A percentile compares a stretch with the other conserved stretches of the same genome.
These are phyloP conservation scores for Gymnocypris eckloni DNA, from an alignment of 2,797 vertebrate species.

Conservation along the genomic window DNA sequence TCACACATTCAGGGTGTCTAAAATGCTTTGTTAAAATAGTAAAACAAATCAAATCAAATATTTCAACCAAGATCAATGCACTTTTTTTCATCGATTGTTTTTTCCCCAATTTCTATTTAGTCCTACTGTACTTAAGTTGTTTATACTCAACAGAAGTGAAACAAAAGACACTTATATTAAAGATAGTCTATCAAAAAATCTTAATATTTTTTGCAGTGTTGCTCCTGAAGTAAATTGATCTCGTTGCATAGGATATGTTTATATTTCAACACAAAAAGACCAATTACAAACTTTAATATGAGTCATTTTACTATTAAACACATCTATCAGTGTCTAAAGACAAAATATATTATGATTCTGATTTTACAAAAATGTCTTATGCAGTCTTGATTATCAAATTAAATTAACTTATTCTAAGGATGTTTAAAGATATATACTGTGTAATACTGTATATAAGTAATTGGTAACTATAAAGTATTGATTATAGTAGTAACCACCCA, in stretches of 20 bases:
- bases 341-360: too few species aligned
- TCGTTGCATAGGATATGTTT: neutral
- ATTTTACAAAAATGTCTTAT: too few species aligned
- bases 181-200: neutral
- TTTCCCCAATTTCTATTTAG: neutral
- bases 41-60: too few species aligned
- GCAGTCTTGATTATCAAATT: neutral
- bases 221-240: neutral
- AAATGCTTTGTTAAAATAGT: neutral
- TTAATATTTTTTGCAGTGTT: neutral
- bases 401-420: neutral
- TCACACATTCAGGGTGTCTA: neutral
- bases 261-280: neutral
- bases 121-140: neutral
- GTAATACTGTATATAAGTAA: neutral
- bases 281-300: neutral
- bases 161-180: neutral
- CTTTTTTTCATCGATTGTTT: neutral
- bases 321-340: neutral
- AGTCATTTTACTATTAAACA: neutral
- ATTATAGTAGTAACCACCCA: neutral
- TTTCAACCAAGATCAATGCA: neutral
- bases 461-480: neutral
- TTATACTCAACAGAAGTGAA: neutral
- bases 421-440: neutral